A percentile compares a stretch with the other conserved stretches of the same genome.
Conservation (phyloP, 1,140 invertebrate genomes). For the Cyrtorhinus lividipennis region DNA sequence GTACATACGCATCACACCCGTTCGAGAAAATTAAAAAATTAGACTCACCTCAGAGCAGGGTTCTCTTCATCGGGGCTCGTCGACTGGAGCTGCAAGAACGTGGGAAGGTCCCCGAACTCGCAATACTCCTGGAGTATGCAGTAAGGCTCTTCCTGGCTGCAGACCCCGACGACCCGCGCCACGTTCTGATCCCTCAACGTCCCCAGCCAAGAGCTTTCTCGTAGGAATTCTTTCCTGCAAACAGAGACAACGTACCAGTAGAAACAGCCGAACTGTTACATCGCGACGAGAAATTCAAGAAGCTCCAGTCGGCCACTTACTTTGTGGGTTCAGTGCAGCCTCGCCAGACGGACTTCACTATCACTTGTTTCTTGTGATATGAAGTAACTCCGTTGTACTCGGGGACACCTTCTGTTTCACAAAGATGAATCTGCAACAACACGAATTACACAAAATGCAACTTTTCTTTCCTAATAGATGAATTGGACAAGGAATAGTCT, state of each 20-base stretch:
- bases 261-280: background rate
- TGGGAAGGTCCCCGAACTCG: conserved; percentile 66
- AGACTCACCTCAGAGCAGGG: conserved; percentile 24
- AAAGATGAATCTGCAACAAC: conserved; percentile 49
- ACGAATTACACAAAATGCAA: conserved; percentile 7
- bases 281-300: too few species aligned
- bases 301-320: too few species aligned
- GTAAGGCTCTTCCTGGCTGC: conserved; percentile 62
- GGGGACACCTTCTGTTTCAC: conserved; percentile 53
- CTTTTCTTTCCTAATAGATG: too few species aligned
- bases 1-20: too few species aligned
- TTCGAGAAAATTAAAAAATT: background rate
- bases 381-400: conserved; percentile 43
- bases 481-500: too few species aligned
- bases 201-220: conserved; percentile 68
- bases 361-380: conserved; percentile 47
- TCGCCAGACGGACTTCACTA: conserved; percentile 56
- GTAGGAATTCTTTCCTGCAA: conserved; percentile 64
- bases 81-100: conserved; percentile 43
- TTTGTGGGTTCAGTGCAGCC: conserved; percentile 50
- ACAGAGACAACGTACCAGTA: background rate
- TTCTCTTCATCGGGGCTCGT: conserved; percentile 29
- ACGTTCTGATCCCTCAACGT: conserved; percentile 69
- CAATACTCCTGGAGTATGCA: conserved; percentile 76
- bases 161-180: conserved; percentile 64